phyloP scores from a whole-genome alignment of 2,797 vertebrate genomes.

The Rachycentron canadum region DNA sequence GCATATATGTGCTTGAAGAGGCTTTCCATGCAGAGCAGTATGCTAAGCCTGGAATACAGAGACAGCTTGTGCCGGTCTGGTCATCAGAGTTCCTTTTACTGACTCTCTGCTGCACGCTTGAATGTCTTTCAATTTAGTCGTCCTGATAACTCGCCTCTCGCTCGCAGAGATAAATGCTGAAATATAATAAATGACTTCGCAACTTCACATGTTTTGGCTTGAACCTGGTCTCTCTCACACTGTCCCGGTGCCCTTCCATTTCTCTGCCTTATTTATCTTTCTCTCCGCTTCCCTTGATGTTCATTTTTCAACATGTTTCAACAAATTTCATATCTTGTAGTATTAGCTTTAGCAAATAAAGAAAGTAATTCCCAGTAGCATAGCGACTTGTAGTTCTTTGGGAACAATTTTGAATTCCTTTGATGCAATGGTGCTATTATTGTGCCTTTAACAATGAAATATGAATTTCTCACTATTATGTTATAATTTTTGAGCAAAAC shows the following conservation, averaged over 20 bases:
- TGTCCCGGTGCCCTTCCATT: conserved; percentile 37
- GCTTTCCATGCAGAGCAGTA: conserved; percentile 51
- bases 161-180: conserved; percentile 74
- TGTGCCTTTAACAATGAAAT: conserved; percentile 23
- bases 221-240: conserved; percentile 34
- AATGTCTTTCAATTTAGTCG: conserved; percentile 81
- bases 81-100: conserved; percentile 66
- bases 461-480: conserved; percentile 18
- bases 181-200: conserved; percentile 75
- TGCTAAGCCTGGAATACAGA: conserved; percentile 54
- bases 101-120: conserved; percentile 74
- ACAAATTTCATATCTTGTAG: conserved; percentile 61
- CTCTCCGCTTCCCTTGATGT: conserved; percentile 52
- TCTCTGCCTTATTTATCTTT: conserved; percentile 67
- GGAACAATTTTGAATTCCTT: conserved; percentile 34
- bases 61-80: conserved; percentile 48
- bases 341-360: conserved; percentile 57
- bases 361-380: conserved; percentile 26
- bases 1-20: conserved; percentile 36
- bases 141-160: conserved; percentile 72
- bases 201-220: conserved; percentile 65
- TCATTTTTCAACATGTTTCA: conserved; percentile 61
- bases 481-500: conserved; percentile 5
- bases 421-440: neutral
- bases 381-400: conserved; percentile 13